Evolutionary conservation across 1,140 invertebrate genomes (phyloP).

Genomic region (Drosophila repletoides): DNA sequence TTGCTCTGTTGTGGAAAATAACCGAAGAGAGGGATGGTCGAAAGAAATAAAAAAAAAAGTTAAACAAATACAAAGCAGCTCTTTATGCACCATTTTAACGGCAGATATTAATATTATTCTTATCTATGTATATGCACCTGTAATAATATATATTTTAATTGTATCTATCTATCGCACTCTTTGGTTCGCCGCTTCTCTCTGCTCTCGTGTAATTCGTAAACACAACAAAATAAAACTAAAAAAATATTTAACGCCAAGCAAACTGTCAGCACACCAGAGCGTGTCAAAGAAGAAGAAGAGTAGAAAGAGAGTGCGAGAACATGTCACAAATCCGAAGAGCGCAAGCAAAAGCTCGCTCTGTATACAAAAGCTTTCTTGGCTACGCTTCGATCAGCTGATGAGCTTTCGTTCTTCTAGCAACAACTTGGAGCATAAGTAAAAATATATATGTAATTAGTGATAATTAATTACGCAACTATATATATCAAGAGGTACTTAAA

Average conservation of each 20-base stretch:
- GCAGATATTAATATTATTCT: too few relatives aligned
- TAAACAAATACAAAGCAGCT: background rate
- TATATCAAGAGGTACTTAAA: too few relatives aligned
- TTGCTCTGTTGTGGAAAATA: constrained; percentile 32
- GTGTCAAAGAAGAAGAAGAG: background rate
- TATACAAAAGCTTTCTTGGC: constrained; percentile 17
- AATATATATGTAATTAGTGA: too few relatives aligned
- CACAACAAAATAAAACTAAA: constrained; percentile 38
- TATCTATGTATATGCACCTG: constrained; percentile 11
- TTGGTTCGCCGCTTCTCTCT: background rate
- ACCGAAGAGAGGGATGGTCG: background rate
- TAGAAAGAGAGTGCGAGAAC: background rate
- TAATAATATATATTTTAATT: background rate
- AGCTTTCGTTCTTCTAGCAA: constrained; percentile 12
- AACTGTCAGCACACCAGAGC: background rate
- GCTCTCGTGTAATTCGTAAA: constrained; percentile 10
- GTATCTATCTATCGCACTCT: too few relatives aligned
- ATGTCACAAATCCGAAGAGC: background rate
- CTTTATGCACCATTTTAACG: background rate
- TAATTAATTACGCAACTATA: too few relatives aligned
- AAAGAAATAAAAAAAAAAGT: background rate
- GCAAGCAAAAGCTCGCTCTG: constrained; percentile 8
- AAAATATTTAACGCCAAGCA: constrained; percentile 7
- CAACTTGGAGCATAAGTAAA: too few relatives aligned
- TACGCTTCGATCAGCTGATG: constrained; percentile 27